A percentile compares a stretch with the other conserved stretches of the same genome.
Evolutionary conservation across 2,888 invertebrate genomes (phyloP).

Genomic region (Megalurothrips usitatus): DNA sequence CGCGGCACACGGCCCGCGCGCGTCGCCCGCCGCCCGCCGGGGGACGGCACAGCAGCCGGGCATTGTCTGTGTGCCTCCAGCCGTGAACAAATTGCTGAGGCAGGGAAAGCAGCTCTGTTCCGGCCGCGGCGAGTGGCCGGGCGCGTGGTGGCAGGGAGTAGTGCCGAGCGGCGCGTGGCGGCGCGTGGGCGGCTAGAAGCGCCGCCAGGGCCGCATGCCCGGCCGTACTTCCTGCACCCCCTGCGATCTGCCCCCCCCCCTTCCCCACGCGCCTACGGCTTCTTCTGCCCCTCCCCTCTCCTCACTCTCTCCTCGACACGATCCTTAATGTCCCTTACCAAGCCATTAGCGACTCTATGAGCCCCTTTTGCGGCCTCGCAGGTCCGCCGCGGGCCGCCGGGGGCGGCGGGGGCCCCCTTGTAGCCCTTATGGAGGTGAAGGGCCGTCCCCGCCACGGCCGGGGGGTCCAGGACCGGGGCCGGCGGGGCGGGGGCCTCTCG

Average conservation of each 20-base stretch:
- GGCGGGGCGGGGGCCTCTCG: not conserved
- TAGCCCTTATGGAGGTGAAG: not conserved
- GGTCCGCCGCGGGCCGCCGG: not conserved
- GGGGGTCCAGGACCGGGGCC: not conserved
- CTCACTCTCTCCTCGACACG: not conserved
- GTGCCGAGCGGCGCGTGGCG: too few relatives aligned
- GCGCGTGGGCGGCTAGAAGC: too few relatives aligned
- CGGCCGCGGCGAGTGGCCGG: too few relatives aligned
- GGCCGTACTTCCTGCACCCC: too few relatives aligned
- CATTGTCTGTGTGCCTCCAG: too few relatives aligned
- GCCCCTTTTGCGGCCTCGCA: not conserved
- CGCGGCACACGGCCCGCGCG: too few relatives aligned
- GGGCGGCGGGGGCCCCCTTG: not conserved
- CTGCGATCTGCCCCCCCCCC: too few relatives aligned
- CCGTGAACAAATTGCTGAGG: too few relatives aligned
- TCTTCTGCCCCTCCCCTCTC: not conserved
- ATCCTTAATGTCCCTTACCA: conserved; percentile 12
- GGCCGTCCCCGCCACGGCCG: not conserved
- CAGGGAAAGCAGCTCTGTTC: too few relatives aligned
- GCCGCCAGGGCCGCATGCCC: too few relatives aligned
- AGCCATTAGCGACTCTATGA: conserved; percentile 6
- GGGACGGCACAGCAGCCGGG: not conserved
- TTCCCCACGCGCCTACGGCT: not conserved
- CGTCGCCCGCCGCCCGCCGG: not conserved
- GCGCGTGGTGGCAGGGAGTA: too few relatives aligned